Base-by-base conservation (phyloP, 1,140 invertebrate species). In the Plectrocnemia conspersa region DNA sequence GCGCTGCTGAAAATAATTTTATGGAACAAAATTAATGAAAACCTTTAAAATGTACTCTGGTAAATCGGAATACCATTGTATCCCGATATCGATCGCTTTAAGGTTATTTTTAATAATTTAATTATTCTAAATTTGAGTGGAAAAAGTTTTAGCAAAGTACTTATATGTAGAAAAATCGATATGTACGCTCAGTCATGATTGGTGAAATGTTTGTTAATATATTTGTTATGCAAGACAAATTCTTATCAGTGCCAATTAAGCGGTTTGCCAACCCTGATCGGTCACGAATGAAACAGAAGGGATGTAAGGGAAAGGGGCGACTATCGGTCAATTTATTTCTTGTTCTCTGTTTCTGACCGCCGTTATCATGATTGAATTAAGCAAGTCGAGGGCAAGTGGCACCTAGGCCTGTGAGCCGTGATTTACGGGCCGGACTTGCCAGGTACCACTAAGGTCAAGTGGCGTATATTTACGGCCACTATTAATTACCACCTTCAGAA, bases 301-400 rank as follows among this genome's bases (percentile, higher is more conserved):
- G 6, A 29, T 6, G n/a, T 6, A 16, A 44, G 9, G 40, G 40
- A 16, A 22, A 15, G 15, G 53, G 47, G 35, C 24, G 53, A 42
- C 46, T 41, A 56, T 56, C 54, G 58, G 58, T 60, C 58, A 60
- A 56, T 60, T 60, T 56, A 60, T 60, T 60, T 60, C 58, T 60
- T 60, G 58, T 56, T 29, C 53, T 47, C 52, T 59, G 57, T 56
- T 59, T 56, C 58, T 60, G 59, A 57, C 55, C 54, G 55, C 55
- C 41, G 59, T 61, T 62, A 62, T 62, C 60, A 54, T 62, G 60
- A 62, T 62, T 62, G 60, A 62, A 62, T 62, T 62, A 62, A 60
- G 54, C 41, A 52, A 55, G 56, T 56, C 49, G 49, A 32, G 47
- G 23, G 13, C 24, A 11, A n/a, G 41, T 25, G 32, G n/a, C 16